These are phyloP conservation scores for Hippoglossus stenolepis DNA, from an alignment of 2,113 vertebrate genomes.

Conservation along the genomic window DNA sequence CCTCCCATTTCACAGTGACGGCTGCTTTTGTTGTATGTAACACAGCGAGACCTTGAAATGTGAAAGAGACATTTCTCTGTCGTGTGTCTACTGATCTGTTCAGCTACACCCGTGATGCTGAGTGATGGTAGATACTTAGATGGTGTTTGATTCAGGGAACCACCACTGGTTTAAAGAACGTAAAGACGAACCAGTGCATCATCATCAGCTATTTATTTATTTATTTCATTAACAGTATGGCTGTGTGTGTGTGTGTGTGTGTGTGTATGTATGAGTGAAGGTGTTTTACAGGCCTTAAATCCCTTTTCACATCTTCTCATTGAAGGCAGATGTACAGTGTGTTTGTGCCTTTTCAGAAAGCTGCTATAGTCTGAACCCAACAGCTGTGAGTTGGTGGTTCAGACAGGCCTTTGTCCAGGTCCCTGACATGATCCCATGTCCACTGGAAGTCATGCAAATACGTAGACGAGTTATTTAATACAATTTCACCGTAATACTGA, in stretches of 20 bases:
- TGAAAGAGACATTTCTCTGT: slow-evolving; percentile 5
- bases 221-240: slow-evolving; percentile 48
- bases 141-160: slow-evolving; percentile 49
- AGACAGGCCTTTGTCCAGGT: not conserved
- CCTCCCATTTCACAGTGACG: not conserved
- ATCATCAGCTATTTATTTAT: slow-evolving; percentile 74
- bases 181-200: slow-evolving; percentile 25
- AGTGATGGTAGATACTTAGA: not conserved
- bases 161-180: slow-evolving; percentile 28
- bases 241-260: not conserved
- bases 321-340: not conserved
- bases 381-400: not conserved
- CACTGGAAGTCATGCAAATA: not conserved
- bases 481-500: not conserved
- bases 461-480: not conserved
- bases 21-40: not conserved
- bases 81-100: not conserved
- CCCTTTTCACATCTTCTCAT: too few relatives aligned
- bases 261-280: not conserved
- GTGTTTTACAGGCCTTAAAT: too few relatives aligned
- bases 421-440: not conserved
- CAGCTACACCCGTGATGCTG: not conserved
- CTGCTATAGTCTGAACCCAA: slow-evolving; percentile 30
- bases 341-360: slow-evolving; percentile 50
- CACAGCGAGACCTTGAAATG: not conserved